Conservation (phyloP, 2,797 vertebrate genomes). For the Neosalanx taihuensis region DNA sequence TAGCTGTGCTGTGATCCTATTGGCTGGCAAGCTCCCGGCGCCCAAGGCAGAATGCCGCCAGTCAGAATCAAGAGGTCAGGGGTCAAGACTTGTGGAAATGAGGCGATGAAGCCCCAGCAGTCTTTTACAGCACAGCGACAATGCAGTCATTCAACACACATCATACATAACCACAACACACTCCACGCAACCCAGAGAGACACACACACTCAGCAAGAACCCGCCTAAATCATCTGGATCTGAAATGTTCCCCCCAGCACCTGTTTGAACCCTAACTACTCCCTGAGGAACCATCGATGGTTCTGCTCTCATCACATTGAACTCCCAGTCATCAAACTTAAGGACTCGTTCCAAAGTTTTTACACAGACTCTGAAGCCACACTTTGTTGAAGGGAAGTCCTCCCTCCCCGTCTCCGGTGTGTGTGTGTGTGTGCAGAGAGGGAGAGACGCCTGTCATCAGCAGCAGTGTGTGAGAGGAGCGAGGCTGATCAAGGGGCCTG, state of each 20-base stretch:
- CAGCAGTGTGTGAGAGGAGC: slow-evolving; percentile 61
- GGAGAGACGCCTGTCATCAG: slow-evolving; percentile 64
- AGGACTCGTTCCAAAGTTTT: not conserved
- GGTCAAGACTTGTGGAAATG: slow-evolving; percentile 62
- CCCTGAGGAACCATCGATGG: not conserved
- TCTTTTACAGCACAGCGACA: slow-evolving; percentile 60
- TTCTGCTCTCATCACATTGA: not conserved
- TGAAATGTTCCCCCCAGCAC: not conserved
- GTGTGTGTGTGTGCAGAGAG: slow-evolving; percentile 21
- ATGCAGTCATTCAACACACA: slow-evolving; percentile 56
- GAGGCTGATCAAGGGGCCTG: slow-evolving; percentile 72
- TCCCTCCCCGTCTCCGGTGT: not conserved
- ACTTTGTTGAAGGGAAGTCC: not conserved
- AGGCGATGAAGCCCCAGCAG: slow-evolving; percentile 55
- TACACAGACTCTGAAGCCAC: not conserved
- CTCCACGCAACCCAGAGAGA: not conserved
- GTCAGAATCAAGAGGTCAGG: slow-evolving; percentile 66
- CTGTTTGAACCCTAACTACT: not conserved
- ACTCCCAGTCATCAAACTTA: too few species aligned
- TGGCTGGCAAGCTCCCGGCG: slow-evolving; percentile 61
- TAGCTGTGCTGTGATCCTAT: slow-evolving; percentile 59
- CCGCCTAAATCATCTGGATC: not conserved
- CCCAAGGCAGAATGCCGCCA: slow-evolving; percentile 55
- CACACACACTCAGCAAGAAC: not conserved
- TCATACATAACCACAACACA: not conserved